Percentiles rank a stretch among this genome's conserved stretches.
Evolutionary conservation across 1,140 invertebrate species (phyloP).

Genomic region (Drosophila nebulosa): DNA sequence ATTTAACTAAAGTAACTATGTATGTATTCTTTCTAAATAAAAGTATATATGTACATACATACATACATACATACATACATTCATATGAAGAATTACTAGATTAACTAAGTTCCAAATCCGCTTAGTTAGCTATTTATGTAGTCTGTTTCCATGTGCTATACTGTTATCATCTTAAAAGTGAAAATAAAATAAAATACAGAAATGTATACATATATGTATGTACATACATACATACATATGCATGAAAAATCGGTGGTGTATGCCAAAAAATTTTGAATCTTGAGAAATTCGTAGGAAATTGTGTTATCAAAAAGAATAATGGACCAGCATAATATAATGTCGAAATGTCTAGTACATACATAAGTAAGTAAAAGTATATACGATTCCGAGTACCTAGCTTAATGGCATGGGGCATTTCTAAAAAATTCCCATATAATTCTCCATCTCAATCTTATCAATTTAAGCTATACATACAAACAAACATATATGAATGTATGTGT

Average conservation of each 20-base stretch:
- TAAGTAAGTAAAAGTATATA: neutral
- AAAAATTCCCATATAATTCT: neutral
- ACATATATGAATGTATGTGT: neutral
- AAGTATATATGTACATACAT: neutral
- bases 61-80: neutral
- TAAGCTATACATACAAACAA: neutral
- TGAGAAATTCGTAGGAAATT: neutral
- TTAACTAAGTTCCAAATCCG: conserved; percentile 32
- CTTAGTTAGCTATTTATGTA: conserved; percentile 24
- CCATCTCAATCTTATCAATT: neutral
- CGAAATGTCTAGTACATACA: neutral
- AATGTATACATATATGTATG: neutral
- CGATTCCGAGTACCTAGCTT: neutral
- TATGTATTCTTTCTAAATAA: too few relatives aligned
- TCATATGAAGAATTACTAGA: conserved; percentile 10
- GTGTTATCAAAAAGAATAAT: neutral
- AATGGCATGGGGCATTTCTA: neutral
- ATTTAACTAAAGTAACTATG: too few relatives aligned
- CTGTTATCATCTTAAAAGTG: conserved; percentile 31
- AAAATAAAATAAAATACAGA: conserved; percentile 16
- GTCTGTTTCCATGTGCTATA: conserved; percentile 39
- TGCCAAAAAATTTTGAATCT: too few relatives aligned
- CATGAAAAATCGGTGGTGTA: neutral
- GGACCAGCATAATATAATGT: neutral
- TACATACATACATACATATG: neutral